Percentiles rank a stretch among this genome's conserved stretches.
These are phyloP conservation scores for Pristionchus fissidentatus DNA, from an alignment of 2,888 invertebrate genomes.

Conservation along the genomic window DNA sequence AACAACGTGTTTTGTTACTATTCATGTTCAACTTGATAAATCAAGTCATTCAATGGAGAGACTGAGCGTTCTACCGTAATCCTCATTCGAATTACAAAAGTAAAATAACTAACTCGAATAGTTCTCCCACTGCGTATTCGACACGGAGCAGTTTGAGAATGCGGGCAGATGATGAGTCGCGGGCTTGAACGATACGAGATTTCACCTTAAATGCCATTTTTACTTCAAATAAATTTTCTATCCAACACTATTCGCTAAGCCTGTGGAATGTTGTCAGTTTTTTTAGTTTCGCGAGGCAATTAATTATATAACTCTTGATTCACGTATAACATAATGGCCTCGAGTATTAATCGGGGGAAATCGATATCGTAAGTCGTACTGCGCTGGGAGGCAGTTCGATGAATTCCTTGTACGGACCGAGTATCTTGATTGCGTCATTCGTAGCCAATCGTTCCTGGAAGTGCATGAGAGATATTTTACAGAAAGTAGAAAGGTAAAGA, in stretches of 20 bases:
- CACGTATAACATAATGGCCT: background rate
- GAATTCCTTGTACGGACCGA: constrained; percentile 31
- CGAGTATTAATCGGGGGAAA: background rate
- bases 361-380: background rate
- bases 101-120: constrained; percentile 24
- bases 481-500: background rate
- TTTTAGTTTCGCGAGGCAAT: too few relatives aligned
- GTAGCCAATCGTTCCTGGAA: background rate
- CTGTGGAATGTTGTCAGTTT: too few relatives aligned
- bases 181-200: constrained; percentile 21
- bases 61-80: too few relatives aligned
- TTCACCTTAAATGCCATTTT: constrained; percentile 19
- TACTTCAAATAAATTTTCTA: background rate
- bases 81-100: background rate
- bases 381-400: constrained; percentile 1
- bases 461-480: background rate
- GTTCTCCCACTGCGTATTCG: constrained; percentile 40
- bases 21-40: too few relatives aligned
- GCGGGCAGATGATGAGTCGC: constrained; percentile 33
- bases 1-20: too few relatives aligned
- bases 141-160: constrained; percentile 41
- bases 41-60: too few relatives aligned
- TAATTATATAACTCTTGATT: background rate
- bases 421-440: constrained; percentile 2
- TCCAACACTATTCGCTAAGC: too few relatives aligned